Evolutionary conservation across 92 coral and sea anemone species (phyloP).

Genomic region (Parazoanthus darwini): DNA sequence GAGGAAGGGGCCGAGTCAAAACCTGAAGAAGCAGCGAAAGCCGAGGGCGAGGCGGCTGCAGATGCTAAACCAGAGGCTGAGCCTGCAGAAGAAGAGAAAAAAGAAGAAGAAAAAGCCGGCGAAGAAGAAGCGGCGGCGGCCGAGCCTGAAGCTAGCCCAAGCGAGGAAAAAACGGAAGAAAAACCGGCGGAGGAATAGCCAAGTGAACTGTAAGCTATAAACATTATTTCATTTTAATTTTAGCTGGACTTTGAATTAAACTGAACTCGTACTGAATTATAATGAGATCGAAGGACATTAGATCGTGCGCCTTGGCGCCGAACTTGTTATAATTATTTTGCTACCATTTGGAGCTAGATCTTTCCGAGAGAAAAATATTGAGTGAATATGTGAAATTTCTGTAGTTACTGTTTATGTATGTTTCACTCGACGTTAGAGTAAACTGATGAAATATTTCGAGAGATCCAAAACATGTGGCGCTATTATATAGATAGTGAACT

Average conservation of each 20-base stretch:
- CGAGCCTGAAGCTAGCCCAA: constrained; percentile 61
- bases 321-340: constrained; percentile 33
- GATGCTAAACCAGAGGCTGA: constrained; percentile 55
- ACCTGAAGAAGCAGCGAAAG: constrained; percentile 40
- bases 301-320: constrained; percentile 43
- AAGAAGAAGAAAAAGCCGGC: constrained; percentile 50
- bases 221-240: constrained; percentile 43
- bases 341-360: constrained; percentile 24
- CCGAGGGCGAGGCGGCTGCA: constrained; percentile 32
- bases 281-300: constrained; percentile 37
- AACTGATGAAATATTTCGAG: constrained; percentile 32
- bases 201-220: constrained; percentile 58
- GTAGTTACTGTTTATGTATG: constrained; percentile 24
- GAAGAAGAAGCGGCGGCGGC: constrained; percentile 55
- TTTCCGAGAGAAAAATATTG: constrained; percentile 16
- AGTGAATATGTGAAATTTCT: constrained; percentile 12
- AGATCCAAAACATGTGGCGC: constrained; percentile 41
- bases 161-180: constrained; percentile 58
- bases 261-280: constrained; percentile 29
- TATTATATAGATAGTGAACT: constrained; percentile 31
- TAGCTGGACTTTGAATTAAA: constrained; percentile 39
- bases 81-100: constrained; percentile 47
- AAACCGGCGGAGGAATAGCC: constrained; percentile 69
- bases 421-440: constrained; percentile 30
- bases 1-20: constrained; percentile 52